Evolutionary conservation across 2,113 vertebrate species (phyloP), one percentile per base, ranked within the genome.

Genomic region (Aphelocoma coerulescens): DNA sequence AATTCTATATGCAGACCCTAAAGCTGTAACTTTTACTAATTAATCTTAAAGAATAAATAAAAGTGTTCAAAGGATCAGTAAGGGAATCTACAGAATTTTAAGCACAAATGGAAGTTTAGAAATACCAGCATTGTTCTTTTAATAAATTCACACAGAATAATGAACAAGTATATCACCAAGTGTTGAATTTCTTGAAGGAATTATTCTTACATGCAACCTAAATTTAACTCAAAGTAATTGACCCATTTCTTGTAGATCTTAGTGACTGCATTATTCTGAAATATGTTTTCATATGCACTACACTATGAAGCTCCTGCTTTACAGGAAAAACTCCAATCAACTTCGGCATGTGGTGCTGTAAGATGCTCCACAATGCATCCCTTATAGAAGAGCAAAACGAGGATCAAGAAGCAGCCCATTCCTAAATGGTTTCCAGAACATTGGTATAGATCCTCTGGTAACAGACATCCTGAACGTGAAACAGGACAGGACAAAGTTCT

Each of bases 391-490:
- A 46, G 46, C 12, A 89, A 39, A 69, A 65, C 1, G 4, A 57
- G 13, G 22, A 84, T 26, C 27, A 91, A 78, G 52, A 41, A 63
- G 27, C 21, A 68, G 16, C 6, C 35, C 7, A 4, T 73, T 73
- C 26, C 44, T 19, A 61, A 68, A 30, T 6, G 4, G 14, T 13
- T 61, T 59, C n/a, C n/a, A 57, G 20, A 46, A 44, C 5, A 6
- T 0, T 16, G 17, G 4, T 69, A 33, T 5, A 78, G n/a, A 41
- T 54, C 22, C 49, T 37, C 26, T 49, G 16, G 62, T 4, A n/a
- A 51, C 48, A 90, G 35, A 51, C 14, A 51, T 46, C 5, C 43
- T 27, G 27, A 68, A 51, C 0, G 0, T 7, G 2, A 21, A 68
- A 68, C 5, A 73, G 12, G 24, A 62, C 13, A 44, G 13, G 39